phyloP scores from a whole-genome alignment of 2,888 invertebrate genomes.

The Willowsia nigromaculata region DNA sequence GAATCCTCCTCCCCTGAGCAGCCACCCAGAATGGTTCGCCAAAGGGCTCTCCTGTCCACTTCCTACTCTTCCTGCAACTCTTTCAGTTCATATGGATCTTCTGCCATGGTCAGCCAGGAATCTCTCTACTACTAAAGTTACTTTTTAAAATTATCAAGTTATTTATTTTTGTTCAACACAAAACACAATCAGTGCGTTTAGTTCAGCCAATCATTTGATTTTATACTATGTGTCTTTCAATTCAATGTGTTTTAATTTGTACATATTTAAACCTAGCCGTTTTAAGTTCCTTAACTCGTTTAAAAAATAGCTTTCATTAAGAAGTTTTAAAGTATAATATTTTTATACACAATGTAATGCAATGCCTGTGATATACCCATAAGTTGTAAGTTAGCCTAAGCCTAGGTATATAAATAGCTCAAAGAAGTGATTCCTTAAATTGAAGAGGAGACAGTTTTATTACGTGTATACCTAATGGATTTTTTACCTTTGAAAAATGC shows the following conservation, averaged over 20 bases:
- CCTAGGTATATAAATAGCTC: background rate
- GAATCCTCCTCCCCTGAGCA: slow-evolving; percentile 55
- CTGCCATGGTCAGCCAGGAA: slow-evolving; percentile 65
- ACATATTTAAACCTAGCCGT: background rate
- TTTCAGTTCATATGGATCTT: slow-evolving; percentile 56
- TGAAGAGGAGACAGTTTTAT: background rate
- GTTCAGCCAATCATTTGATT: slow-evolving; percentile 51
- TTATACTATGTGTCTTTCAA: slow-evolving; percentile 59
- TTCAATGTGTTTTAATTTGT: slow-evolving; percentile 64
- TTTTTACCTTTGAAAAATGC: slow-evolving; percentile 48
- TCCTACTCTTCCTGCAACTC: slow-evolving; percentile 57
- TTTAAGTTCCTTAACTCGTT: background rate
- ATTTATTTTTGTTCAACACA: slow-evolving; percentile 24
- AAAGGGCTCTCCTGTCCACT: slow-evolving; percentile 62
- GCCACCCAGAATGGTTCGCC: slow-evolving; percentile 73
- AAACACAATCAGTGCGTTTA: background rate
- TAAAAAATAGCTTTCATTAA: slow-evolving; percentile 27
- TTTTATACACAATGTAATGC: slow-evolving; percentile 66
- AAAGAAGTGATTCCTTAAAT: background rate
- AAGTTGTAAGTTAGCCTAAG: background rate
- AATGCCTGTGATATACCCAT: slow-evolving; percentile 60
- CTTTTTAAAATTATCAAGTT: slow-evolving; percentile 39
- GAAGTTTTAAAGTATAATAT: slow-evolving; percentile 40
- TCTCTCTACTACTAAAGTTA: slow-evolving; percentile 72
- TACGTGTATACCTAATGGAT: background rate